Percentiles rank a stretch among this genome's conserved stretches.
phyloP scores from a whole-genome alignment of 2,888 invertebrate species.

The Willowsia nigromaculata region DNA sequence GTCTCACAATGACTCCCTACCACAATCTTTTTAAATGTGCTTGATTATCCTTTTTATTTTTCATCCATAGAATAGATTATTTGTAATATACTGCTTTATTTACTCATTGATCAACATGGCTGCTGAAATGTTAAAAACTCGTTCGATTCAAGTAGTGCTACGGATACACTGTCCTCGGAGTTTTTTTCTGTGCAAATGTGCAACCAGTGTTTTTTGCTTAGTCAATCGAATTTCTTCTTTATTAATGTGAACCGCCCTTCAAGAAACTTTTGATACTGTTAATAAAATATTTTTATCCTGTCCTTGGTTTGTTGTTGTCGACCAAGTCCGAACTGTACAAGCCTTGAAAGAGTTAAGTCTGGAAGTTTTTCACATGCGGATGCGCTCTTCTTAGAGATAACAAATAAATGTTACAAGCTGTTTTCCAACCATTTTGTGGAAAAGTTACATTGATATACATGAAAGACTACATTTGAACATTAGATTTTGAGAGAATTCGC shows the following conservation, averaged over 20 bases:
- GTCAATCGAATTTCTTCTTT: not conserved
- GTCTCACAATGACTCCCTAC: not conserved
- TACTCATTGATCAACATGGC: not conserved
- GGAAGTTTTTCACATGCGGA: not conserved
- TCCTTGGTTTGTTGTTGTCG: not conserved
- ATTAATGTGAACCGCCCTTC: constrained; percentile 6
- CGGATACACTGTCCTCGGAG: not conserved
- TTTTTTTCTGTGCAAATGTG: not conserved
- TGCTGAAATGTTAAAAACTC: too few species aligned
- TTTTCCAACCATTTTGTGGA: constrained; percentile 8
- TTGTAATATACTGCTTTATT: not conserved
- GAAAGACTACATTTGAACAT: not conserved
- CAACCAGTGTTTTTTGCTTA: not conserved
- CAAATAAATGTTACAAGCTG: not conserved
- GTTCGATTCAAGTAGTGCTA: not conserved
- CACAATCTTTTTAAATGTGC: too few species aligned
- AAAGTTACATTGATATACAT: not conserved
- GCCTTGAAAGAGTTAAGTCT: not conserved
- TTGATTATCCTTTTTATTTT: too few species aligned
- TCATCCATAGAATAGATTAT: too few species aligned
- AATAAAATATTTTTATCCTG: constrained; percentile 20
- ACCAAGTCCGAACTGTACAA: not conserved
- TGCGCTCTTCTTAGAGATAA: not conserved
- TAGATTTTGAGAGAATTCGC: not conserved
- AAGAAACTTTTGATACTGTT: constrained; percentile 28